Evolutionary conservation across 2,797 vertebrate species (phyloP), one percentile per base, ranked within the genome.

Genomic region (Orientallactaga sibirica): DNA sequence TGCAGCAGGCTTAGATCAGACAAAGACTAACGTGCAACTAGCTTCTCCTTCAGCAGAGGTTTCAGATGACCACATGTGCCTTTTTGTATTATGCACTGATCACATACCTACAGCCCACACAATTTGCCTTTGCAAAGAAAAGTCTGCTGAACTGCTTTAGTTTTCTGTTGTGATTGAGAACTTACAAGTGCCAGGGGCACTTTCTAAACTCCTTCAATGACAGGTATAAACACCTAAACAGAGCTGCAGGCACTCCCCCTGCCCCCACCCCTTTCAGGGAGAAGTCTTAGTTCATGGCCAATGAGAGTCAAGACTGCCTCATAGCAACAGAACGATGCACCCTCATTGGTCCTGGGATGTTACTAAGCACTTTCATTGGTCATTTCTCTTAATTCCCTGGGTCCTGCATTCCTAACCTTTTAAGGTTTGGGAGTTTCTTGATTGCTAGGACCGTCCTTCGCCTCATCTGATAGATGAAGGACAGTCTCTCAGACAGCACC

Each of bases 351-450:
- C 81, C 75, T 89, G 85, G 29, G 48, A 91, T 96, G 96, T 96
- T 97, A 91, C 95, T 95, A 91, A 96, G 95, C 52, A 0, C 75
- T 92, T 94, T 96, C 70, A 96, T 96, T 97, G 95, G 95, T 81
- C 64, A 0, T 96, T 91, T 85, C 71, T 73, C 43, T 41, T 93
- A 90, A 96, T 43, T 92, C 86, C 61, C 77, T 85, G 89, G 81
- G 84, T 87, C 80, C 67, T 94, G 91, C 91, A 91, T 97, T 96
- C 95, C 97, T 96, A 97, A 92, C 94, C 97, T 97, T 97, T 97
- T 95, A 97, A 95, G 95, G 96, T 95, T 94, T 84, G 75, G 52
- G 66, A 89, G 86, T 94, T 93, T 96, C 87, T 96, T 94, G 81
- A 81, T 89, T 88, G 86, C 70, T 79, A 91, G 68, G 74, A 73